Evolutionary conservation across 1,140 invertebrate genomes (phyloP).

Genomic region (Cheumatopsyche charites): DNA sequence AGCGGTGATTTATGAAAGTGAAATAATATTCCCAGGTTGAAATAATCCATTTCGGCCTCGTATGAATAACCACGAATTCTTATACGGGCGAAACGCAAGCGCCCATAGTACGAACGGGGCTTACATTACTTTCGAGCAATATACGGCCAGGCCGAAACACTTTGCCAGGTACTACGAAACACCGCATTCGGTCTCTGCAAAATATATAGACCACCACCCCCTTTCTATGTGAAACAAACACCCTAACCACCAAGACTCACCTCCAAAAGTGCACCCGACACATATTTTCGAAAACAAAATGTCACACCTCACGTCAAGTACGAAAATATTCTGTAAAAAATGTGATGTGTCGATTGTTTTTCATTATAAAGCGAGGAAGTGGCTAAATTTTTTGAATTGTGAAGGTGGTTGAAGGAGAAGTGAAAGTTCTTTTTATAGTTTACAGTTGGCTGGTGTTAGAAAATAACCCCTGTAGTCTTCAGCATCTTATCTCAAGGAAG

Average conservation of each 20-base stretch:
- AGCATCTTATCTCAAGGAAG: constrained; percentile 20
- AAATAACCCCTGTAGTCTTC: constrained; percentile 27
- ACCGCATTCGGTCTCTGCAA: neutral
- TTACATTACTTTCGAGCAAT: constrained; percentile 1
- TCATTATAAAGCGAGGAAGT: too few relatives aligned
- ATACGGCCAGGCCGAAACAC: constrained; percentile 4
- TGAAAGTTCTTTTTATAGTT: constrained; percentile 26
- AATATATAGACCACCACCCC: too few relatives aligned
- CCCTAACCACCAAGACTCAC: too few relatives aligned
- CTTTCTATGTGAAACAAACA: too few relatives aligned
- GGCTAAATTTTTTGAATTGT: too few relatives aligned
- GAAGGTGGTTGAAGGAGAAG: neutral
- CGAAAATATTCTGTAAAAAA: too few relatives aligned
- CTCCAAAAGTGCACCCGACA: too few relatives aligned
- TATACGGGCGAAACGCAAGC: neutral
- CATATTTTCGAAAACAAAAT: too few relatives aligned
- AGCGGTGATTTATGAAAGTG: constrained; percentile 25
- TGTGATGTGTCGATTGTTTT: too few relatives aligned
- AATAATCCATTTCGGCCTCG: constrained; percentile 24
- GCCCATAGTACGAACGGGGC: neutral
- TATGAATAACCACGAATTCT: constrained; percentile 18
- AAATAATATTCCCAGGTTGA: constrained; percentile 26
- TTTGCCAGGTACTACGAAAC: neutral
- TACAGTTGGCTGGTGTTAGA: constrained; percentile 21
- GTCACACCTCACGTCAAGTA: too few relatives aligned